These are phyloP conservation scores for Lophius piscatorius DNA, from an alignment of 2,113 vertebrate species.

Conservation along the genomic window DNA sequence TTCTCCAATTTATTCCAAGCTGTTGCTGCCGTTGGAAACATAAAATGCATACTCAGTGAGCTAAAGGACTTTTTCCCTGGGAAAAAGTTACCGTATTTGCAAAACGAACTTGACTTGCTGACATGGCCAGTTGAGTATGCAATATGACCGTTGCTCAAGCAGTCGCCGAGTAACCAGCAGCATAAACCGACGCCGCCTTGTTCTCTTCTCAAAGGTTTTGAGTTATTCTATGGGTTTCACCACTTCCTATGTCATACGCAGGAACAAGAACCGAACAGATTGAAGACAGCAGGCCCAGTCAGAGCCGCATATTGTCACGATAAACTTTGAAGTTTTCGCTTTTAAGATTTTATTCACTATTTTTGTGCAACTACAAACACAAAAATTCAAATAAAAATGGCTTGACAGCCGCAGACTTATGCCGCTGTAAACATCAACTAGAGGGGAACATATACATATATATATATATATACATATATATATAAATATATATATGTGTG, in stretches of 20 bases:
- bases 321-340: not conserved
- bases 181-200: slow-evolving; percentile 8
- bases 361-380: not conserved
- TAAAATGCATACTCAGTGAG: slow-evolving; percentile 32
- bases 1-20: slow-evolving; percentile 36
- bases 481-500: no score
- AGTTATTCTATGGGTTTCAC: slow-evolving; percentile 14
- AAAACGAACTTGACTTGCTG: slow-evolving; percentile 8
- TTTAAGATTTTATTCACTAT: not conserved
- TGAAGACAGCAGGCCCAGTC: not conserved
- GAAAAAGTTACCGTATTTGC: not conserved
- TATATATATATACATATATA: no score
- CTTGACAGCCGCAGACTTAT: not conserved
- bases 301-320: not conserved
- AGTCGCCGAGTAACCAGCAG: slow-evolving; percentile 17
- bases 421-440: no score
- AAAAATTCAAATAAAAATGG: slow-evolving; percentile 14
- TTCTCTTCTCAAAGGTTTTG: not conserved
- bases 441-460: no score
- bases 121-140: slow-evolving; percentile 9
- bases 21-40: slow-evolving; percentile 47
- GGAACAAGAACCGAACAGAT: not conserved
- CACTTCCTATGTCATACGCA: not conserved
- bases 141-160: slow-evolving; percentile 1
- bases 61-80: slow-evolving; percentile 27